Evolutionary conservation across 2,113 vertebrate species (phyloP).

Genomic region (Galemys pyrenaicus): DNA sequence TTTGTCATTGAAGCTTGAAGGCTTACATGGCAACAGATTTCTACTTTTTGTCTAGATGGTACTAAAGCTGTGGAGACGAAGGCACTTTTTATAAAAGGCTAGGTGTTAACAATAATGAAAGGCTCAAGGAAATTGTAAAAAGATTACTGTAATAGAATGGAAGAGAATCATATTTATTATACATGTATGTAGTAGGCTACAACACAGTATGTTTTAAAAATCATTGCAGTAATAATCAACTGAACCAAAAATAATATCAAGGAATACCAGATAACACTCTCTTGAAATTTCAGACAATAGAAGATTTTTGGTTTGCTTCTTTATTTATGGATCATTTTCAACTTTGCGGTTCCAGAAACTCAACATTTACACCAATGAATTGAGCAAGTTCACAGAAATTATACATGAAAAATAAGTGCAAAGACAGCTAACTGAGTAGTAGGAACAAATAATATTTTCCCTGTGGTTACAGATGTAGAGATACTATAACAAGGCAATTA

Average conservation of each 20-base stretch:
- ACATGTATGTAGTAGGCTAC: background rate
- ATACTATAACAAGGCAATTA: background rate
- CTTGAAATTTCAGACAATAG: conserved; percentile 1
- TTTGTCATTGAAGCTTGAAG: conserved; percentile 55
- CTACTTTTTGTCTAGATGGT: conserved; percentile 42
- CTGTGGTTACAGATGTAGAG: background rate
- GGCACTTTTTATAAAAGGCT: conserved; percentile 36
- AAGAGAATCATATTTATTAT: conserved; percentile 51
- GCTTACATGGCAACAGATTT: conserved; percentile 48
- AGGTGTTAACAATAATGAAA: conserved; percentile 67
- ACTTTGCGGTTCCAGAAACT: background rate
- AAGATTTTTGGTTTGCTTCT: background rate
- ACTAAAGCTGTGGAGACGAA: background rate
- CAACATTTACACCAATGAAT: background rate
- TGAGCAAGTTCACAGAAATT: background rate
- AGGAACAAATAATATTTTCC: background rate
- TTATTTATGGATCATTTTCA: background rate
- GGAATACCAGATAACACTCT: background rate
- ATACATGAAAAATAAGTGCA: background rate
- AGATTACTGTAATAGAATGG: conserved; percentile 48
- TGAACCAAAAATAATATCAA: conserved; percentile 34
- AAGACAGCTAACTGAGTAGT: background rate
- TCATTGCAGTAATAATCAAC: conserved; percentile 32
- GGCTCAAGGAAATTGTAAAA: conserved; percentile 60
- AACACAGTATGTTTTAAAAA: background rate